phyloP scores from a whole-genome alignment of 2,113 vertebrate genomes.

The Cricetomys ansorgei region DNA sequence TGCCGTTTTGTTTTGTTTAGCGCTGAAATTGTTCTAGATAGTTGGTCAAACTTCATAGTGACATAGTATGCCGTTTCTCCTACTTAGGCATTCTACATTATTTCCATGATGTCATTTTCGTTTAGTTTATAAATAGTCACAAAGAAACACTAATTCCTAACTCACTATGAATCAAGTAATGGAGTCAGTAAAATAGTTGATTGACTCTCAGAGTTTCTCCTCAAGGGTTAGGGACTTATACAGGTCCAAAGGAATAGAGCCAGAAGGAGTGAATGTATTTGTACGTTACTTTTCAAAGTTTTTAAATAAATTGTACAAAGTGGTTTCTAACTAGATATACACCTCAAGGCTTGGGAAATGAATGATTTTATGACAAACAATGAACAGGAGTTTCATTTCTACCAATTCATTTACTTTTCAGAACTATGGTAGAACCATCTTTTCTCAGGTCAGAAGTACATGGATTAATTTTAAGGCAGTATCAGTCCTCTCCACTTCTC shows the following conservation, averaged over 20 bases:
- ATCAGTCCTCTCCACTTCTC: too few relatives aligned
- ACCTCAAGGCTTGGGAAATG: neutral
- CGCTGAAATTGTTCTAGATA: neutral
- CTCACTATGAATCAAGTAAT: neutral
- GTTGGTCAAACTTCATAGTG: neutral
- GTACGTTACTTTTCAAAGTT: neutral
- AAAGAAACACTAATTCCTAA: neutral
- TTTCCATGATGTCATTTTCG: neutral
- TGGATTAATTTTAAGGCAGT: neutral
- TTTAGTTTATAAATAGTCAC: neutral
- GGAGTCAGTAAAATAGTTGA: neutral
- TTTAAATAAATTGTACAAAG: neutral
- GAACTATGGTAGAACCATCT: neutral
- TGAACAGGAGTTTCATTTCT: neutral
- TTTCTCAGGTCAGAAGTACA: neutral
- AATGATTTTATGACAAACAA: neutral
- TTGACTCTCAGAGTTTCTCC: neutral
- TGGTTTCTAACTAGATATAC: neutral
- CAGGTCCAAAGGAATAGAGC: neutral
- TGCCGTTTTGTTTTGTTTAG: neutral
- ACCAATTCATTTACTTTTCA: neutral
- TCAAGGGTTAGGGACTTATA: neutral
- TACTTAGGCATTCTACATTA: neutral
- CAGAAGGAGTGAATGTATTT: neutral
- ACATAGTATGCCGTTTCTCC: neutral